phyloP scores from a whole-genome alignment of 2,113 vertebrate genomes.

The Paramisgurnus dabryanus region DNA sequence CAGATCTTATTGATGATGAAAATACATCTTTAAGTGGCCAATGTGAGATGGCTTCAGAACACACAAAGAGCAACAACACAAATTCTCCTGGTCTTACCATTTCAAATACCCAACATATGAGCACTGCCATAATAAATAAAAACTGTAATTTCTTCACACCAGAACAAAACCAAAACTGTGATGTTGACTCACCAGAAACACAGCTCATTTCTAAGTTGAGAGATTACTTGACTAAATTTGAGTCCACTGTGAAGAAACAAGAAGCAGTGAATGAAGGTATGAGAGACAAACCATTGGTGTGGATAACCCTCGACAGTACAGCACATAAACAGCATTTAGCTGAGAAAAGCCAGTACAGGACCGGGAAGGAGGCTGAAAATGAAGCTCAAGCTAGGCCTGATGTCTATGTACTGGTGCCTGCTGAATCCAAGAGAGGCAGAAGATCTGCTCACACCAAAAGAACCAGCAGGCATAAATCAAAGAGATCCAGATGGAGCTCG shows the following conservation, averaged over 20 bases:
- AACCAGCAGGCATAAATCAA: slow-evolving; percentile 2
- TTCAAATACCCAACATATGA: slow-evolving; percentile 15
- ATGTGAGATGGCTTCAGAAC: neutral
- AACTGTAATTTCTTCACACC: slow-evolving; percentile 8
- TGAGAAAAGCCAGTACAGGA: slow-evolving; percentile 24
- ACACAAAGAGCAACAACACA: neutral
- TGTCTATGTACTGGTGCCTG: neutral
- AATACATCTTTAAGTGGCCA: slow-evolving; percentile 5
- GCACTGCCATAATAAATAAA: neutral
- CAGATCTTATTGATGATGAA: slow-evolving; percentile 1
- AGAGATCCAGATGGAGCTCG: slow-evolving; percentile 25
- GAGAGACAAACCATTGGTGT: slow-evolving; percentile 23
- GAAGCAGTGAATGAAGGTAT: slow-evolving; percentile 38
- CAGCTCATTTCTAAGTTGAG: slow-evolving; percentile 55
- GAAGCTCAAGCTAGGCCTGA: neutral
- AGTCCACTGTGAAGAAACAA: slow-evolving; percentile 46
- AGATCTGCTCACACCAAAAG: neutral
- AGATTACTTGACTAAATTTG: slow-evolving; percentile 57
- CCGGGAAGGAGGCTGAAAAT: neutral
- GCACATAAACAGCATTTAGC: slow-evolving; percentile 40
- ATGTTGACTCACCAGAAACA: slow-evolving; percentile 39
- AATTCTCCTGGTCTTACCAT: neutral
- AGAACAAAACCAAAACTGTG: slow-evolving; percentile 26
- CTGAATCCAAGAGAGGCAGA: slow-evolving; percentile 31
- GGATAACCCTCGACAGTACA: slow-evolving; percentile 52